These are phyloP conservation scores for Brachionus koreanus DNA, from an alignment of 1,140 invertebrate species.

Conservation along the genomic window DNA sequence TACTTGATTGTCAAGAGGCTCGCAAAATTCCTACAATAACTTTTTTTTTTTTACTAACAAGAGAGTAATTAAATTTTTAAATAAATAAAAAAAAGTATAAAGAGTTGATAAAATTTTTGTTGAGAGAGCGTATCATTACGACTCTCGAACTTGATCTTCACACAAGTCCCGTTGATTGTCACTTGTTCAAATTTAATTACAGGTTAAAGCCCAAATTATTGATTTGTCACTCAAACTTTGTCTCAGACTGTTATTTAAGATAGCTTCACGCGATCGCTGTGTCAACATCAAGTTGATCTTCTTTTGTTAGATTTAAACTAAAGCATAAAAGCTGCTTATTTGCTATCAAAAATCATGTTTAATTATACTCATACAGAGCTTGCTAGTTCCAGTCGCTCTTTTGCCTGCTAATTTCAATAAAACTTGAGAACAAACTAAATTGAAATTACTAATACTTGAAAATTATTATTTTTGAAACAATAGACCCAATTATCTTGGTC, in stretches of 20 bases:
- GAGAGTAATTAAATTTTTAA: not conserved
- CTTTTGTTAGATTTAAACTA: not conserved
- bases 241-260: slow-evolving; percentile 1
- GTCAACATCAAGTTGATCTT: slow-evolving; percentile 22
- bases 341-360: slow-evolving; percentile 17
- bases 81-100: not conserved
- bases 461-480: not conserved
- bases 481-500: not conserved
- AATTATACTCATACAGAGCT: slow-evolving; percentile 8
- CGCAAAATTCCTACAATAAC: not conserved
- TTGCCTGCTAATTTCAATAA: slow-evolving; percentile 7
- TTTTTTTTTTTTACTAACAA: not conserved
- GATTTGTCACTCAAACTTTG: slow-evolving; percentile 6
- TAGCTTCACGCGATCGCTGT: slow-evolving; percentile 27
- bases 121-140: not conserved
- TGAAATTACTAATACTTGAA: not conserved
- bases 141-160: slow-evolving; percentile 20
- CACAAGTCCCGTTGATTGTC: not conserved
- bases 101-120: not conserved
- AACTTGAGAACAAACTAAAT: not conserved
- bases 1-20: not conserved
- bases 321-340: not conserved
- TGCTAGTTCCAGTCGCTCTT: not conserved
- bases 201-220: not conserved
- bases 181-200: slow-evolving; percentile 28